Evolutionary conservation across 2,113 vertebrate species (phyloP), one percentile per base, ranked within the genome.

Genomic region (Sisor rabdophorus): DNA sequence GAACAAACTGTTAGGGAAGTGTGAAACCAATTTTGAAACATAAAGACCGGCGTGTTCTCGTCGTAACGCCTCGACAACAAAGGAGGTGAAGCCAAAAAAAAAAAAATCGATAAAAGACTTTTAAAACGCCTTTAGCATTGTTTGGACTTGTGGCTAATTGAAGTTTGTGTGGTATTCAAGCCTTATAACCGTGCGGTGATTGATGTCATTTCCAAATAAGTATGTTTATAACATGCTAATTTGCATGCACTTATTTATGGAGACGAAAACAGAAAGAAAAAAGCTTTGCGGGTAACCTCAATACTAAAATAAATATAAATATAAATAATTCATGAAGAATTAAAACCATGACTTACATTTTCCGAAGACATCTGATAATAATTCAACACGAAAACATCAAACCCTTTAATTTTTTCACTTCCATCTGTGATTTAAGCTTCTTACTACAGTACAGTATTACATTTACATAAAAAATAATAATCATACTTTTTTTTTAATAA

Each of bases 341-440:
- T 24, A 71, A 54, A 77, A 48, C 44, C 61, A 75, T 71, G 76
- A 71, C 74, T 70, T 50, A 77, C 72, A 75, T 76, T 28, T 72
- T 20, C 30, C 52, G 2, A 8, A 54, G 65, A 84, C 77, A 75
- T 77, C 53, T 70, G 50, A 22, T 75, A 52, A 80, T 71, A 76
- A 87, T 87, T 85, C 87, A 84, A 82, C 85, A 87, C 84, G 81
- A 88, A 89, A 87, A 85, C 85, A 90, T 81, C 76, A 72, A 84
- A 87, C 47, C 70, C 85, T 87, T 89, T 89, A 88, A 86, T 91
- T 88, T 89, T 86, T 82, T 79, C 83, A 86, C 81, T 84, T 86
- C 87, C 87, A 87, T 86, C 87, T 88, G 80, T 89, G 85, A 89
- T 91, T 88, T 91, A 92, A 92, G 89, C 89, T 86, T 90, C 91